A percentile compares a stretch with the other conserved stretches of the same genome.
These are phyloP conservation scores for Platycheirus albimanus DNA, from an alignment of 2,888 invertebrate genomes.

Conservation along the genomic window DNA sequence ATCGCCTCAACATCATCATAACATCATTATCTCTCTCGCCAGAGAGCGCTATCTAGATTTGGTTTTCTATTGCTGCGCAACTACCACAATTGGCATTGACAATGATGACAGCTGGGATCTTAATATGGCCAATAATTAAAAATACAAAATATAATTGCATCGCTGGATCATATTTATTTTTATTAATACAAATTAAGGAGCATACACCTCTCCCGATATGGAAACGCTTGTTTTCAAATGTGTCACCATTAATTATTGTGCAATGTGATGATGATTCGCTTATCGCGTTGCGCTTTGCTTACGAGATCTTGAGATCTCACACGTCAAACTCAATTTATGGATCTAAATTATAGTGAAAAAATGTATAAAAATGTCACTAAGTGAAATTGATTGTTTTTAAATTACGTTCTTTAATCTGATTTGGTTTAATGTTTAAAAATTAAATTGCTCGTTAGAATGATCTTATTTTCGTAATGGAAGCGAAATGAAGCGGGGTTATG, in stretches of 20 bases:
- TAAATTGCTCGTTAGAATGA: background rate
- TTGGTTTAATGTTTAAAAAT: slow-evolving; percentile 36
- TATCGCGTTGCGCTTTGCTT: slow-evolving; percentile 26
- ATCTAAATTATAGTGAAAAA: slow-evolving; percentile 17
- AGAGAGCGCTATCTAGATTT: slow-evolving; percentile 43
- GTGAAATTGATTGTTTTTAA: slow-evolving; percentile 30
- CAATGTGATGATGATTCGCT: slow-evolving; percentile 22
- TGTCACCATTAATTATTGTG: slow-evolving; percentile 43
- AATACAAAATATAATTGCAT: slow-evolving; percentile 39
- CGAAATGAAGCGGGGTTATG: too few species aligned
- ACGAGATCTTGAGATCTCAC: slow-evolving; percentile 44
- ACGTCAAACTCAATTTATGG: slow-evolving; percentile 35
- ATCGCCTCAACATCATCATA: slow-evolving; percentile 7
- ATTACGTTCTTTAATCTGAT: slow-evolving; percentile 27
- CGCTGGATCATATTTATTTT: slow-evolving; percentile 39
- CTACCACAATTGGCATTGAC: slow-evolving; percentile 62
- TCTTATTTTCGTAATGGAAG: too few species aligned
- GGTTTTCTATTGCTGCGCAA: slow-evolving; percentile 59
- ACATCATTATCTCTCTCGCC: background rate
- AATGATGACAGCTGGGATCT: slow-evolving; percentile 39
- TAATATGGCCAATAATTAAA: slow-evolving; percentile 57
- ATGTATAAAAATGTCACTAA: slow-evolving; percentile 38
- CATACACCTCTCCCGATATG: slow-evolving; percentile 14
- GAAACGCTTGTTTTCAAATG: slow-evolving; percentile 28
- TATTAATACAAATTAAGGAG: slow-evolving; percentile 40